These are phyloP conservation scores for Anabas testudineus DNA, from an alignment of 2,797 vertebrate genomes.

Conservation along the genomic window DNA sequence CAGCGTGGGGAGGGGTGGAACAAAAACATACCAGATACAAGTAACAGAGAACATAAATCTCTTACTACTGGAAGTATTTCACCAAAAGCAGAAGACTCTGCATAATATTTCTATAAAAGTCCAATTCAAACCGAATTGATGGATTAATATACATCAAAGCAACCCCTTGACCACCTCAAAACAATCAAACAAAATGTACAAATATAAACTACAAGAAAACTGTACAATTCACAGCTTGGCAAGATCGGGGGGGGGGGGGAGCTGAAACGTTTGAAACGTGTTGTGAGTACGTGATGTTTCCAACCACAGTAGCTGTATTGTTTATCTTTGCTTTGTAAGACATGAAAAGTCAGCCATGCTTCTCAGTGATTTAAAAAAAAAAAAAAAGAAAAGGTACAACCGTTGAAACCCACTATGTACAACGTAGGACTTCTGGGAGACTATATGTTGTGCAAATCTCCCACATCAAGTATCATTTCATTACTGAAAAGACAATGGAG, in stretches of 20 bases:
- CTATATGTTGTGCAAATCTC: conserved; percentile 77
- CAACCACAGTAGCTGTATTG: conserved; percentile 46
- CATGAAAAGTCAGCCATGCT: conserved; percentile 75
- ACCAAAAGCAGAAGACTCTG: conserved; percentile 89
- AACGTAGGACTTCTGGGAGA: conserved; percentile 61
- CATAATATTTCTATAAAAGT: conserved; percentile 88
- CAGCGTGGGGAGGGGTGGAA: conserved; percentile 81
- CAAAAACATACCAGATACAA: conserved; percentile 82
- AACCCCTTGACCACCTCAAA: conserved; percentile 66
- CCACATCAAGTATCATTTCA: conserved; percentile 65
- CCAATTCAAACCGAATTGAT: conserved; percentile 92
- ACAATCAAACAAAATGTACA: conserved; percentile 76
- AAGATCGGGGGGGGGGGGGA: conserved; percentile 74
- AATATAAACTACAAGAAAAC: conserved; percentile 84
- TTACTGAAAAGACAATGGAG: conserved; percentile 39
- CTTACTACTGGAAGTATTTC: conserved; percentile 88
- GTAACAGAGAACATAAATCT: conserved; percentile 93
- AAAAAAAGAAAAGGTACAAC: conserved; percentile 45
- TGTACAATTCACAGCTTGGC: conserved; percentile 89
- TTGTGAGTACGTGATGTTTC: conserved; percentile 57
- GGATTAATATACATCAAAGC: conserved; percentile 84
- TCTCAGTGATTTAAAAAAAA: conserved; percentile 40
- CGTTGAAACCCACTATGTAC: conserved; percentile 62
- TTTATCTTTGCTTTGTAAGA: conserved; percentile 62
- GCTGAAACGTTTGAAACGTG: conserved; percentile 72